Evolutionary conservation across 2,888 invertebrate species (phyloP).

Genomic region (Philhelius pedissequus): DNA sequence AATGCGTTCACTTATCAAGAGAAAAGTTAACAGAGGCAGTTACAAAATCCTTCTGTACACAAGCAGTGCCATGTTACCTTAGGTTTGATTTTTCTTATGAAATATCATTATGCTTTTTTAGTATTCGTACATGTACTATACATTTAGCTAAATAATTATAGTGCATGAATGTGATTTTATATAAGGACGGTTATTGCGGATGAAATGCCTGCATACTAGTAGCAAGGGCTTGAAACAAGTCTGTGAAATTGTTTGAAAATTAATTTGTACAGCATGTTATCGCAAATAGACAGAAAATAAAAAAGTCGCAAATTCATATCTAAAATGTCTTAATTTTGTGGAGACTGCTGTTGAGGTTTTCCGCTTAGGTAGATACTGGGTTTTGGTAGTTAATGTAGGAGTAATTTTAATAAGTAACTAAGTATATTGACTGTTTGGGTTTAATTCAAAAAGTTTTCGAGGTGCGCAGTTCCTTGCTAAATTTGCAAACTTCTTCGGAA

Average conservation of each 20-base stretch:
- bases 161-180: neutral
- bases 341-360: neutral
- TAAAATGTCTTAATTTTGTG: conserved; percentile 5
- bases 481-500: neutral
- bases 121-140: neutral
- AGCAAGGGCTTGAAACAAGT: neutral
- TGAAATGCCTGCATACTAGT: neutral
- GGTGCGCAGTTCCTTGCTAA: neutral
- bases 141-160: neutral
- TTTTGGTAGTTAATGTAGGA: neutral
- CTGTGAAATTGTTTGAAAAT: conserved; percentile 38
- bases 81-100: conserved; percentile 28
- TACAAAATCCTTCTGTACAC: neutral
- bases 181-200: neutral
- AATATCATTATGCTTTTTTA: conserved; percentile 37
- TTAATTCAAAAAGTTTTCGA: neutral
- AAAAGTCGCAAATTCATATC: no score
- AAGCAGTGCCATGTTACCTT: neutral
- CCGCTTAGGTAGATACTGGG: neutral
- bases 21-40: conserved; percentile 16
- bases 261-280: conserved; percentile 23
- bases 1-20: conserved; percentile 62
- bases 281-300: conserved; percentile 9
- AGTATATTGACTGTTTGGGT: conserved; percentile 8
- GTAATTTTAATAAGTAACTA: neutral